Base-by-base conservation (phyloP, 2,888 invertebrate genomes). In the Trissonchulus sp. region DNA sequence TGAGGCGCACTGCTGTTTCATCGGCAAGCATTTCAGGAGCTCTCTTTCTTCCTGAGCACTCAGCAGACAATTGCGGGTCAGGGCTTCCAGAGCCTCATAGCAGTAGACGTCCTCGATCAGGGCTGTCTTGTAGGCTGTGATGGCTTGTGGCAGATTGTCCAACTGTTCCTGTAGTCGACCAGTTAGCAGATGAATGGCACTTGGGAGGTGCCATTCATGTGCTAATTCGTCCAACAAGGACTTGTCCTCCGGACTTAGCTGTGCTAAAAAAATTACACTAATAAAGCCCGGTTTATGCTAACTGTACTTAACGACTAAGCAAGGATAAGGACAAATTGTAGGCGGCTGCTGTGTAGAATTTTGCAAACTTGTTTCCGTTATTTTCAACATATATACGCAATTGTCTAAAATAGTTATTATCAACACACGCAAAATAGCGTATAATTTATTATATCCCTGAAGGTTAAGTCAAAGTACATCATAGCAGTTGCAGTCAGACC, bases 111-210 rank as follows among this genome's bases (percentile, higher is more conserved):
- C 75, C 2, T 31, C 31, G 30, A 1, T 2, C 72, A 75, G 35
- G 18, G 72, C 74, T 34, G 30, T 30, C 31, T 73, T 34, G 60
- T 69, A 75, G 33, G 71, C 71, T 8, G 3, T 28, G 2, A n/a
- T n/a, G 23, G 75, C 71, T 60, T 75, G 68, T 1, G 31, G 1
- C 31, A 69, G 28, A 60, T 75, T 75, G 1, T 75, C 75, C 28
- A 75, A 8, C 1, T 30, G 30, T 34, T 75, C 75, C 38, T 75
- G 73, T 36, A 65, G 35, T 31, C 23, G 2, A 34, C 75, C 75
- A 2, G 28, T 2, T 2, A 48, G 48, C n/a, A 75, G 28, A 31
- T 73, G 68, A 30, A 72, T 15, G 2, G 30, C 60, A 3, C 28
- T 35, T 28, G 38, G 33, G 3, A 63, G 3, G 15, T 63, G 3